phyloP scores from a whole-genome alignment of 1,140 invertebrate genomes.

The Coptotermes formosanus region DNA sequence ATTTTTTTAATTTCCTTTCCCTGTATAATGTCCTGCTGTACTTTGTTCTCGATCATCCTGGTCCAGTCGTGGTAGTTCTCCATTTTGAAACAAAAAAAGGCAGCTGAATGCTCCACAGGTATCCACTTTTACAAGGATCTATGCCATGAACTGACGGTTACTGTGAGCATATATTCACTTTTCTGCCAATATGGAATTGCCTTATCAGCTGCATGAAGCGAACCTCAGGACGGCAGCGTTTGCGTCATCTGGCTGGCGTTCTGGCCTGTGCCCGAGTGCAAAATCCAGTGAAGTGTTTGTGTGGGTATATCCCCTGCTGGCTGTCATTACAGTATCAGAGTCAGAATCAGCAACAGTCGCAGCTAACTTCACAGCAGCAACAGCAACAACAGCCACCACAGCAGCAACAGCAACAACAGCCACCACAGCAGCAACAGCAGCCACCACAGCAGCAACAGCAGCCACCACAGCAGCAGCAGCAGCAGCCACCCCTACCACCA shows the following conservation, averaged over 20 bases:
- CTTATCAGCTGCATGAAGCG: constrained; percentile 9
- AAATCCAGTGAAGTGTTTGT: constrained; percentile 35
- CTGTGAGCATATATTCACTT: background rate
- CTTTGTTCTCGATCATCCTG: background rate
- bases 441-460: background rate
- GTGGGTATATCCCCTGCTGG: constrained; percentile 37
- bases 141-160: background rate
- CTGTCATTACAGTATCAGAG: constrained; percentile 34
- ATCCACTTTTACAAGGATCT: background rate
- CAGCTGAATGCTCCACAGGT: constrained; percentile 7
- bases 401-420: background rate
- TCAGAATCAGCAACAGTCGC: constrained; percentile 27
- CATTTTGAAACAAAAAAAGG: background rate
- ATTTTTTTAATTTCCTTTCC: background rate
- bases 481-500: background rate
- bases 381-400: background rate
- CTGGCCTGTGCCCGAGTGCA: constrained; percentile 34
- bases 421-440: background rate
- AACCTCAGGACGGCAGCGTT: constrained; percentile 20
- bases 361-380: constrained; percentile 4
- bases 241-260: constrained; percentile 27
- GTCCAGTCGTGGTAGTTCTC: background rate
- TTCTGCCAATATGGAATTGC: background rate
- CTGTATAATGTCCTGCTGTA: background rate
- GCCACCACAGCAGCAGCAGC: background rate